phyloP scores from a whole-genome alignment of 2,113 vertebrate species.

The Monarcha castaneiventris region DNA sequence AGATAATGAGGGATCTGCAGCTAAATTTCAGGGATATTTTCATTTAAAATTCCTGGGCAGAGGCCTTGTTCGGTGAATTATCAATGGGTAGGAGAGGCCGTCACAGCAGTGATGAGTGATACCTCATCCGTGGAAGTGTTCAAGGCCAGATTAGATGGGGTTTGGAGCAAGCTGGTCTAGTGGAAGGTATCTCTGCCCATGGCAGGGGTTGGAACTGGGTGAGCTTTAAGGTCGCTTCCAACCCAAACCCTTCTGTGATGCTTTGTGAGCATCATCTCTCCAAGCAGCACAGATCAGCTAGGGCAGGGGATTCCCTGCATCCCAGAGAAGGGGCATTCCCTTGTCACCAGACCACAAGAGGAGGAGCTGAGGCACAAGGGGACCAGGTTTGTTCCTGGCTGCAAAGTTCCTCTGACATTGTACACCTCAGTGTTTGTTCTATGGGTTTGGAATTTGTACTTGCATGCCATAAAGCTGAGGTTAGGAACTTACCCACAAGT shows the following conservation, averaged over 20 bases:
- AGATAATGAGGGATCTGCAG: neutral
- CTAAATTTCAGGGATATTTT: neutral
- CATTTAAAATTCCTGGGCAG: neutral
- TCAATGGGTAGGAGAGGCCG: neutral
- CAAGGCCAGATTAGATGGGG: neutral
- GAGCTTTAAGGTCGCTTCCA: neutral
- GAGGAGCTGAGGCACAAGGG: neutral
- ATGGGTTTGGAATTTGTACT: neutral
- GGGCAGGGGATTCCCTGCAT: too few relatives aligned
- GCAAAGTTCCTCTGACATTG: neutral
- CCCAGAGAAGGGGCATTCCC: too few relatives aligned
- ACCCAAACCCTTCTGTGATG: neutral
- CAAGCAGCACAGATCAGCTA: neutral
- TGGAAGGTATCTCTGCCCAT: neutral
- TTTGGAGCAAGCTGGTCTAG: neutral
- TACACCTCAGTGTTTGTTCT: neutral
- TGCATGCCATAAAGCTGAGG: neutral
- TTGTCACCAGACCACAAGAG: neutral
- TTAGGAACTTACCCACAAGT: neutral
- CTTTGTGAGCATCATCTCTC: neutral
- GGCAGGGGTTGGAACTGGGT: neutral
- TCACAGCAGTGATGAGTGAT: neutral
- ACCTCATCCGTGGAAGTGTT: neutral
- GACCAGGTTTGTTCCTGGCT: neutral
- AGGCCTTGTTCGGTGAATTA: neutral